Base-by-base conservation (phyloP, 2,113 vertebrate species). In the Myxocyprinus asiaticus region DNA sequence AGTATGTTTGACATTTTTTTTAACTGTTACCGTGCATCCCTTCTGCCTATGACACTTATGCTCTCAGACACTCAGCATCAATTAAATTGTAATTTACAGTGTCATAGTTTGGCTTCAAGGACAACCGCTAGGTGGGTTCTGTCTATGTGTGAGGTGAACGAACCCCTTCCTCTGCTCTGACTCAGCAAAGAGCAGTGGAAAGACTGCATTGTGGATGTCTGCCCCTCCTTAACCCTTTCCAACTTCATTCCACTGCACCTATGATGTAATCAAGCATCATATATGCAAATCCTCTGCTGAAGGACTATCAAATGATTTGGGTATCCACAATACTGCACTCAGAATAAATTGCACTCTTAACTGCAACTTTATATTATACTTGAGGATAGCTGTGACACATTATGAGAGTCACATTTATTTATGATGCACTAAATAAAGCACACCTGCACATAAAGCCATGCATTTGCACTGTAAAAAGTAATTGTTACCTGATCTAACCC, bases 81-180 rank as follows among this genome's bases (percentile, higher is more conserved):
- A 33, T 33, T 33, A 33, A 33, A 33, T 33, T 33, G 22, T 33
- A 33, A 33, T 33, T 33, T 33, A 33, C 22, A 3, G 22, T 33
- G 22, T 33, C 22, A 33, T 33, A 33, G 22, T 33, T 33, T 33
- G 53, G 74, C 82, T 84, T 90, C 85, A 89, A 91, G 88, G 87
- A 65, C 87, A 90, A 62, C 78, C 53, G 10, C 65, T 83, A 72
- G 22, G 22, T 33, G 22, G 22, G 22, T 33, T 33, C 22, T 33
- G 22, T 33, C 22, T 33, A 76, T 61, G 65, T 79, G 63, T 83
- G 84, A 83, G 83, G 87, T 84, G 86, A 89, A 84, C 83, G 65
- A 76, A 89, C 89, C 86, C 81, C 84, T 88, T 79, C 90, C 78
- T 75, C 82, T 84, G 82, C 84, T 91, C 87, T 91, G 90, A 92